Percentiles rank a stretch among this genome's conserved stretches.
These are phyloP conservation scores for Bucorvus abyssinicus DNA, from an alignment of 2,797 vertebrate species.

Conservation along the genomic window DNA sequence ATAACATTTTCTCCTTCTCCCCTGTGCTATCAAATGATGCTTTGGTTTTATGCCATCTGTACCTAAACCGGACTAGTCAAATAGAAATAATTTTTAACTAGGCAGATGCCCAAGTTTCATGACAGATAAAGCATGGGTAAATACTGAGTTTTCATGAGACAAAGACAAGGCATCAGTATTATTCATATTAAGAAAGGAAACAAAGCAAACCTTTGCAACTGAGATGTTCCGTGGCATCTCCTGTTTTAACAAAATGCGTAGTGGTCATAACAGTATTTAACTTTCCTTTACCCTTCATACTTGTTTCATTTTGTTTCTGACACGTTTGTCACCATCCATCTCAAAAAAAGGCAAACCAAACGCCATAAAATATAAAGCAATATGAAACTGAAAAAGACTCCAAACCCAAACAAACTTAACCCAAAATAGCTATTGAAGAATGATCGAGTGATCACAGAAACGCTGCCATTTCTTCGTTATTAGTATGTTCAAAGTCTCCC, in stretches of 20 bases:
- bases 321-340: background rate
- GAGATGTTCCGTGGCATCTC: rapidly evolving
- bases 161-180: background rate
- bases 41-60: background rate
- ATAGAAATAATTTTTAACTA: background rate
- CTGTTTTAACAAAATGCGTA: background rate
- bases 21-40: background rate
- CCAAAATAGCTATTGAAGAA: background rate
- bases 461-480: background rate
- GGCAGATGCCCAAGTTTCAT: background rate
- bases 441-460: background rate
- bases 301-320: background rate
- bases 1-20: background rate
- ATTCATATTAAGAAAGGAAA: background rate
- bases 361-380: background rate
- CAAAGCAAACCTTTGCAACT: background rate
- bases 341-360: background rate
- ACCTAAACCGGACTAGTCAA: background rate
- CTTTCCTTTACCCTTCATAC: background rate
- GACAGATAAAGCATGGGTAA: background rate
- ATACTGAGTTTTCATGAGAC: background rate
- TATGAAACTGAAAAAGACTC: background rate
- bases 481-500: background rate
- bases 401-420: background rate
- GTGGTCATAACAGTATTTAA: background rate